A percentile compares a stretch with the other conserved stretches of the same genome.
phyloP scores from a whole-genome alignment of 1,140 invertebrate genomes.

The Mactra quadrangularis region DNA sequence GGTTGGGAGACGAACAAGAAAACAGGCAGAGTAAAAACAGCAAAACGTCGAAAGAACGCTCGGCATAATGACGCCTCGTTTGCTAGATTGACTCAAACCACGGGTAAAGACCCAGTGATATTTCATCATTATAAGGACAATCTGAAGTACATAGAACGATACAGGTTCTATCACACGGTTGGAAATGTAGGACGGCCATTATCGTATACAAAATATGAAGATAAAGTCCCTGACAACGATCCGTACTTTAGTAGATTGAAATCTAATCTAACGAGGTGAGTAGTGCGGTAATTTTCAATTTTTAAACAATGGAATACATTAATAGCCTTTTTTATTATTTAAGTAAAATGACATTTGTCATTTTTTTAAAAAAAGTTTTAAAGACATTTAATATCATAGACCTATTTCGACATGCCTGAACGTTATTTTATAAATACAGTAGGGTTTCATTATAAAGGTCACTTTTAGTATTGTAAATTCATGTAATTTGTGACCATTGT shows the following conservation, averaged over 20 bases:
- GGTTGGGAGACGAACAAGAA: constrained; percentile 32
- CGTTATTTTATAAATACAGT: too few relatives aligned
- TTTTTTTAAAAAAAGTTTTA: too few relatives aligned
- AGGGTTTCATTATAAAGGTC: too few relatives aligned
- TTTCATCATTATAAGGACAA: constrained; percentile 51
- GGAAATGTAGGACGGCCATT: constrained; percentile 42
- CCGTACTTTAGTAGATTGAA: constrained; percentile 38
- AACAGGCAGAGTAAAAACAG: constrained; percentile 12
- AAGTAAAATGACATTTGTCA: too few relatives aligned
- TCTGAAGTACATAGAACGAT: constrained; percentile 51
- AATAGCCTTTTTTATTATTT: too few relatives aligned
- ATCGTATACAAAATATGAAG: constrained; percentile 16
- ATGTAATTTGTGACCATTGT: too few relatives aligned
- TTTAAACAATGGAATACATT: too few relatives aligned
- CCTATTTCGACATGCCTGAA: too few relatives aligned
- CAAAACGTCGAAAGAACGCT: background rate
- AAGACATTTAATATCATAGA: too few relatives aligned
- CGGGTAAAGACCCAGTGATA: constrained; percentile 42
- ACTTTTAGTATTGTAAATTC: too few relatives aligned
- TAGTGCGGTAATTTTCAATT: too few relatives aligned
- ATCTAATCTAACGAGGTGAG: constrained; percentile 28
- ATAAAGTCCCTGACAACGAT: constrained; percentile 20
- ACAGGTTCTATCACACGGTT: constrained; percentile 51
- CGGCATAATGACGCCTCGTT: constrained; percentile 28
- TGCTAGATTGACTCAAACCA: constrained; percentile 20